Conservation (phyloP, 2,888 invertebrate genomes). For the Spicauda simplicius region DNA sequence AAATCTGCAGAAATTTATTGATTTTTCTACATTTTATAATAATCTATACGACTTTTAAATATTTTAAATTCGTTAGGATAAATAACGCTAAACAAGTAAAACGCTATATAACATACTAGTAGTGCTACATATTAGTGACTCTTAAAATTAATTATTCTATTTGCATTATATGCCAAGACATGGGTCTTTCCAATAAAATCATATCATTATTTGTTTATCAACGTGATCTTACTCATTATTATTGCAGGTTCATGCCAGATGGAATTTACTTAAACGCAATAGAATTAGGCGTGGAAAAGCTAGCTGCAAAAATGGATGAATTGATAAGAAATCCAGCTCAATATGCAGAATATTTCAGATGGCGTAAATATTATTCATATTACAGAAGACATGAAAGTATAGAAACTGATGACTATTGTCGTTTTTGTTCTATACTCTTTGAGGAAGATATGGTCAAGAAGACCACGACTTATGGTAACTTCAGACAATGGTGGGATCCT, state of each 20-base stretch:
- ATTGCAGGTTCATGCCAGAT: slow-evolving; percentile 72
- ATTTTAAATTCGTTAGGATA: no score
- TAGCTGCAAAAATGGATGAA: slow-evolving; percentile 61
- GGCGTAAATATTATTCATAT: slow-evolving; percentile 70
- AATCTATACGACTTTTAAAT: no score
- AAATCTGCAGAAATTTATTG: no score
- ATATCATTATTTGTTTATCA: no score
- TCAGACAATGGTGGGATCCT: slow-evolving; percentile 67
- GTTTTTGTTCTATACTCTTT: slow-evolving; percentile 65
- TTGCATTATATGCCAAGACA: no score
- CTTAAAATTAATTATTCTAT: no score
- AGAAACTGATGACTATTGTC: slow-evolving; percentile 70
- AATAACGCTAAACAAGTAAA: no score
- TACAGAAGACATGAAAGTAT: slow-evolving; percentile 52
- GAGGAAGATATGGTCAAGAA: slow-evolving; percentile 54
- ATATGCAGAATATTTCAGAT: slow-evolving; percentile 67
- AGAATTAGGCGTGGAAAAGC: slow-evolving; percentile 50
- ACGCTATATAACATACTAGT: no score
- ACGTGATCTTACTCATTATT: no score
- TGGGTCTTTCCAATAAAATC: no score
- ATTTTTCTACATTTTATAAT: no score
- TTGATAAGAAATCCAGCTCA: slow-evolving; percentile 58
- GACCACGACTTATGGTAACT: slow-evolving; percentile 54
- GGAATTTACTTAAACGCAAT: slow-evolving; percentile 67
- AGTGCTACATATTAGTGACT: no score